These are phyloP conservation scores for Caenorhabditis japonica DNA, from an alignment of 2,888 invertebrate genomes.

Conservation along the genomic window DNA sequence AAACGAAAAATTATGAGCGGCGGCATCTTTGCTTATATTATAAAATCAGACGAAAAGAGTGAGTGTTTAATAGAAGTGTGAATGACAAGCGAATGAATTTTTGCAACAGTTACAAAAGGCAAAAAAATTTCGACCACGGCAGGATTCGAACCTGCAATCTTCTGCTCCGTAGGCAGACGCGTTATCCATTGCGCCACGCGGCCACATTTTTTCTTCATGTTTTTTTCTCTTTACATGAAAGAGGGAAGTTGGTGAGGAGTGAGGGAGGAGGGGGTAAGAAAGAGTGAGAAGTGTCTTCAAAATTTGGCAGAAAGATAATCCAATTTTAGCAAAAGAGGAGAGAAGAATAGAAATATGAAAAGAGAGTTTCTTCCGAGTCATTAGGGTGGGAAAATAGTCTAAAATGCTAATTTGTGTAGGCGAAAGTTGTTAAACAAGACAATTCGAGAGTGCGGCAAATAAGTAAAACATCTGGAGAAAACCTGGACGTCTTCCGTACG, in stretches of 20 bases:
- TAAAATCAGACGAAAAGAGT: not conserved
- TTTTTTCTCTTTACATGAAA: too few relatives aligned
- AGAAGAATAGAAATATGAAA: too few relatives aligned
- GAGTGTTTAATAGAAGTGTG: conserved; percentile 12
- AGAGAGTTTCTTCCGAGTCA: conserved; percentile 21
- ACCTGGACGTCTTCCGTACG: conserved; percentile 7
- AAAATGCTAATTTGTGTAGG: conserved; percentile 31
- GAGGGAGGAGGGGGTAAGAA: not conserved
- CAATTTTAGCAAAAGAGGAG: conserved; percentile 13
- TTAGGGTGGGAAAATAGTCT: conserved; percentile 40
- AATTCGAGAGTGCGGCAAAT: conserved; percentile 39
- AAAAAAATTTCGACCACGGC: conserved; percentile 62
- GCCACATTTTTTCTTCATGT: conserved; percentile 43
- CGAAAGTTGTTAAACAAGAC: conserved; percentile 5
- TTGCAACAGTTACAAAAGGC: too few relatives aligned
- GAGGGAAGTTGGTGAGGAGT: too few relatives aligned
- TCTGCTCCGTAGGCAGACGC: conserved; percentile 78
- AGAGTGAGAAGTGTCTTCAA: conserved; percentile 12
- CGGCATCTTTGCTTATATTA: conserved; percentile 22
- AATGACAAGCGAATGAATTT: not conserved
- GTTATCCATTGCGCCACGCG: conserved; percentile 72
- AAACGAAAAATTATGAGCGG: conserved; percentile 30
- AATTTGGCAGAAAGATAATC: conserved; percentile 21
- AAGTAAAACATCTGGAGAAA: conserved; percentile 42
- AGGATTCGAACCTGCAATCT: conserved; percentile 78